Evolutionary conservation across 2,888 invertebrate species (phyloP).

Genomic region (Tromatobia lineatoria): DNA sequence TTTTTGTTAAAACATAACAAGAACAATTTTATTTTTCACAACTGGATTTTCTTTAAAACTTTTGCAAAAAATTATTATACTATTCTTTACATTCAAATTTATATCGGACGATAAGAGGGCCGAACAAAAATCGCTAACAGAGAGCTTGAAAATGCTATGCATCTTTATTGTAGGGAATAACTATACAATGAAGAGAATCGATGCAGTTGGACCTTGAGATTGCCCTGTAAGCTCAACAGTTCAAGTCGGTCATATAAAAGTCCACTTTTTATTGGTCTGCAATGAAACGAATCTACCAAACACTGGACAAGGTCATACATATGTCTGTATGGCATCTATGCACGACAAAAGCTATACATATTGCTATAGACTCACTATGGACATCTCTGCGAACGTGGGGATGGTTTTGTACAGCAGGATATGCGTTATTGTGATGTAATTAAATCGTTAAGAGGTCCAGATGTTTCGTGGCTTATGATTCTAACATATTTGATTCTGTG

Average conservation of each 20-base stretch:
- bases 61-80: no score
- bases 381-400: not conserved
- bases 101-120: not conserved
- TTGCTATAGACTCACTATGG: not conserved
- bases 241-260: conserved; percentile 13
- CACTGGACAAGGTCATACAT: conserved; percentile 1
- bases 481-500: not conserved
- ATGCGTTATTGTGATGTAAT: conserved; percentile 59
- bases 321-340: not conserved
- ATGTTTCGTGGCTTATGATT: conserved; percentile 34
- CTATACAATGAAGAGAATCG: conserved; percentile 39
- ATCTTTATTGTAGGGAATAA: conserved; percentile 34
- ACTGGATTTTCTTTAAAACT: no score
- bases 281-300: conserved; percentile 39
- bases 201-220: conserved; percentile 43
- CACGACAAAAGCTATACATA: not conserved
- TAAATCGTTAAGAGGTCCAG: conserved; percentile 53
- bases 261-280: conserved; percentile 52
- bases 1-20: no score
- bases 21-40: no score
- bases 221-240: conserved; percentile 31
- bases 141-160: conserved; percentile 12
- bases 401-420: conserved; percentile 21
- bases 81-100: not conserved
- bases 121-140: not conserved